Evolutionary conservation across 2,113 vertebrate species (phyloP), one percentile per base, ranked within the genome.

Genomic region (Cheilinus undulatus): DNA sequence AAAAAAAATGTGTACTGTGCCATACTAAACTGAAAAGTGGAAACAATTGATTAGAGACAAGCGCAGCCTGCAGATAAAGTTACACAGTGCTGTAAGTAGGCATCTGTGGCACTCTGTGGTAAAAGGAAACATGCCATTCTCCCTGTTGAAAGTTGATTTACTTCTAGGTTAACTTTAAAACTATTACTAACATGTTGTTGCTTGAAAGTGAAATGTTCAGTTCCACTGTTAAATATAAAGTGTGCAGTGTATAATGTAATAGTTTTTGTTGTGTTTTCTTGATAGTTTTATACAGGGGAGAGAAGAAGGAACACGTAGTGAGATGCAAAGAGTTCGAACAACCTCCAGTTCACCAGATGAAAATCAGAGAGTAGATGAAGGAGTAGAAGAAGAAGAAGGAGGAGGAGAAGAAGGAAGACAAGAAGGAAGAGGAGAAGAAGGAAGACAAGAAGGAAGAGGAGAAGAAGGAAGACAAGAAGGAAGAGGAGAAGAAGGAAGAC

Each of bases 251-350:
- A 17, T 40, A 40, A 12, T n/a, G 17, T 24, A 3, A 42, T 23
- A 0, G 24, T 24, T 65, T 60, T 34, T 10, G 19, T 48, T 40
- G 17, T 69, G 7, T 57, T 57, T 19, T 26, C 14, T 17, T 17
- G 6, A 7, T 62, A 3, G 36, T 34, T 58, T 1, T 14, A 66
- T 67, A 20, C 45, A 1, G 17, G 62, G 80, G 46, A 17, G 0
- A 17, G 0, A 0, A 15, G 23, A 7, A 0, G 1, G 0, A 0
- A 4, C 5, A 19, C 3, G 0, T n/a, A 2, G 1, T 2, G 1
- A 14, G 24, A 32, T 3, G 15, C 2, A 2, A 7, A 10, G 0
- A 4, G 43, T 20, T 10, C 32, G 2, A 38, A 14, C 2, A 26
- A 10, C 4, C 22, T 28, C 12, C 10, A 27, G 4, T 10, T 1